phyloP scores from a whole-genome alignment of 2,113 vertebrate genomes.

The Larimichthys crocea region DNA sequence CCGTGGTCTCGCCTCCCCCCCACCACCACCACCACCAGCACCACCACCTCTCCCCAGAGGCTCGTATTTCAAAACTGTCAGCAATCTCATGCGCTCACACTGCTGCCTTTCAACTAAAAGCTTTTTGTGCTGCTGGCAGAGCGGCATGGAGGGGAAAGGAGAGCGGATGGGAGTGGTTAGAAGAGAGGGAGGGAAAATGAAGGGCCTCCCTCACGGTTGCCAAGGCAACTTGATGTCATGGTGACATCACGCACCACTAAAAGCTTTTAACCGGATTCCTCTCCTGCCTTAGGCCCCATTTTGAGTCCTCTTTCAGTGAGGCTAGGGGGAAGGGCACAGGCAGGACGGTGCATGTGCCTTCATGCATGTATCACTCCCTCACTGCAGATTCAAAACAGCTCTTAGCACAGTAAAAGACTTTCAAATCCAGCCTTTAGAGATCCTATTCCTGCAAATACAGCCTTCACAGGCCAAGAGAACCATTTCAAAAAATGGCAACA shows the following conservation, averaged over 20 bases:
- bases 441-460: constrained; percentile 48
- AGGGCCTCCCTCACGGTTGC: constrained; percentile 92
- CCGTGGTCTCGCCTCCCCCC: constrained; percentile 28
- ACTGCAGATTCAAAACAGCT: constrained; percentile 56
- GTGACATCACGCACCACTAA: constrained; percentile 98
- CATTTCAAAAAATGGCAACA: constrained; percentile 87
- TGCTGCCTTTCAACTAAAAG: constrained; percentile 99
- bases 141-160: constrained; percentile 71
- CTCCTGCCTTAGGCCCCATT: constrained; percentile 98
- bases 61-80: constrained; percentile 93
- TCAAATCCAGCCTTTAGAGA: constrained; percentile 65
- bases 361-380: constrained; percentile 47
- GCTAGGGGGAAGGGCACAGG: constrained; percentile 88
- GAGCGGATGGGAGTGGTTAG: constrained; percentile 68
- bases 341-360: constrained; percentile 58
- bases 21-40: not conserved
- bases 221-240: constrained; percentile 98
- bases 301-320: constrained; percentile 94
- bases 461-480: constrained; percentile 47
- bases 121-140: constrained; percentile 91
- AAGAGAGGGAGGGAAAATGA: constrained; percentile 69
- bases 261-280: constrained; percentile 99
- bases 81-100: constrained; percentile 86
- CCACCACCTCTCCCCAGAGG: constrained; percentile 56
- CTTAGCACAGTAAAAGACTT: constrained; percentile 72